Evolutionary conservation across 2,888 invertebrate species (phyloP).

Genomic region (Lithophane ornitopus): DNA sequence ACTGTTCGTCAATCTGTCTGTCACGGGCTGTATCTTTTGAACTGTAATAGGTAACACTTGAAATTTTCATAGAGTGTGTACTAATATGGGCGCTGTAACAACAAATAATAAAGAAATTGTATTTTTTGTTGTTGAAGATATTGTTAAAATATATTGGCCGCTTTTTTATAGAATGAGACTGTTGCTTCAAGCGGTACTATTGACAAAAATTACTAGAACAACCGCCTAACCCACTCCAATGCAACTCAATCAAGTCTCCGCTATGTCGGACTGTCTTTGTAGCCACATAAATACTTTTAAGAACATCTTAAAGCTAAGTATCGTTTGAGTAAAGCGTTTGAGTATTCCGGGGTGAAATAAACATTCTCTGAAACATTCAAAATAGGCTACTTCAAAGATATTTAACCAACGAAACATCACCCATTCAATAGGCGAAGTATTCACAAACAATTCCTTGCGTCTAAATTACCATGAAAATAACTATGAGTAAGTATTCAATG

Average conservation of each 20-base stretch:
- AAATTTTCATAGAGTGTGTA: too few species aligned
- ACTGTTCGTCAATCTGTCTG: too few species aligned
- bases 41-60: too few species aligned
- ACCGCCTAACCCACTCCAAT: not conserved
- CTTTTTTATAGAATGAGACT: too few species aligned
- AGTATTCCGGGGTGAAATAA: not conserved
- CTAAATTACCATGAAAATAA: conserved; percentile 50
- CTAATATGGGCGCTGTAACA: too few species aligned
- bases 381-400: conserved; percentile 8
- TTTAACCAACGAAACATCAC: conserved; percentile 25
- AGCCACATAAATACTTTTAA: not conserved
- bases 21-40: too few species aligned
- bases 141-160: too few species aligned
- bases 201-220: not conserved
- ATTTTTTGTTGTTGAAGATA: too few species aligned
- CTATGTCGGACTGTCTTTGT: not conserved
- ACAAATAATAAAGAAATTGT: too few species aligned
- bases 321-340: not conserved
- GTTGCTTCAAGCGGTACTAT: not conserved
- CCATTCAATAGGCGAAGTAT: conserved; percentile 30
- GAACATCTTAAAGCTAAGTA: not conserved
- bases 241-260: not conserved
- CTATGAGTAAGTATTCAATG: conserved; percentile 23
- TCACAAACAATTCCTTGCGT: conserved; percentile 38
- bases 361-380: too few species aligned